Percentiles rank a stretch among this genome's conserved stretches.
Conservation (phyloP, 2,113 vertebrate species). For the Haliaeetus leucogaster region DNA sequence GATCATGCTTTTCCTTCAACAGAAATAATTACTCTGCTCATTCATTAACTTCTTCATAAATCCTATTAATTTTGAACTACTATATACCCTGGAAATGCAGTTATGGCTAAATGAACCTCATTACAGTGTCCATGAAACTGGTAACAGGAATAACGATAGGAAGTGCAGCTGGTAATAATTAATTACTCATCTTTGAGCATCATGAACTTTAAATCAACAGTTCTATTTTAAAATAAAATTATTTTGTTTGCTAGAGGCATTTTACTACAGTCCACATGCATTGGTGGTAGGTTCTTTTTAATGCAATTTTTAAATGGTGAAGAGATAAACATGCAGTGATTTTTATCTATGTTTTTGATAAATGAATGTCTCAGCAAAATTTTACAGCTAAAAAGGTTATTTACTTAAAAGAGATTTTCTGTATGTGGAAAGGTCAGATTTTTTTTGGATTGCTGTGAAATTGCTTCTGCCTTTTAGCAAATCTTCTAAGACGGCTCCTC, state of each 20-base stretch:
- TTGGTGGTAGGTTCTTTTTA: constrained; percentile 14
- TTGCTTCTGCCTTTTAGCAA: constrained; percentile 85
- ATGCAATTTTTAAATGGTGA: constrained; percentile 62
- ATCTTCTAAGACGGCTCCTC: constrained; percentile 75
- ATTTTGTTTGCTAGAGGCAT: not conserved
- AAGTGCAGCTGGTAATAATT: constrained; percentile 57
- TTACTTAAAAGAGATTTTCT: constrained; percentile 85
- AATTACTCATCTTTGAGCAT: constrained; percentile 52
- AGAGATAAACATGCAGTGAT: constrained; percentile 65
- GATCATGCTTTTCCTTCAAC: constrained; percentile 46
- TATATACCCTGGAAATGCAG: constrained; percentile 27
- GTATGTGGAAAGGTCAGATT: constrained; percentile 85
- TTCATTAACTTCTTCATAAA: constrained; percentile 59
- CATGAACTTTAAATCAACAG: constrained; percentile 35
- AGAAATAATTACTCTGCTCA: constrained; percentile 51
- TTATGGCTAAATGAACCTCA: constrained; percentile 55
- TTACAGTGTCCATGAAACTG: constrained; percentile 23
- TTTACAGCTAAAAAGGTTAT: constrained; percentile 84
- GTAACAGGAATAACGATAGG: constrained; percentile 22
- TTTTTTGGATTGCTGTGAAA: constrained; percentile 80
- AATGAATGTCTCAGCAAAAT: constrained; percentile 75
- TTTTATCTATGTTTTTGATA: constrained; percentile 73
- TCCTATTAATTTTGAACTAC: constrained; percentile 49
- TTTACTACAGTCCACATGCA: not conserved
- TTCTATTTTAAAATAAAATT: constrained; percentile 16